Percentiles rank a stretch among this genome's conserved stretches.
phyloP scores from a whole-genome alignment of 2,888 invertebrate genomes.

The Drosophila antonietae region DNA sequence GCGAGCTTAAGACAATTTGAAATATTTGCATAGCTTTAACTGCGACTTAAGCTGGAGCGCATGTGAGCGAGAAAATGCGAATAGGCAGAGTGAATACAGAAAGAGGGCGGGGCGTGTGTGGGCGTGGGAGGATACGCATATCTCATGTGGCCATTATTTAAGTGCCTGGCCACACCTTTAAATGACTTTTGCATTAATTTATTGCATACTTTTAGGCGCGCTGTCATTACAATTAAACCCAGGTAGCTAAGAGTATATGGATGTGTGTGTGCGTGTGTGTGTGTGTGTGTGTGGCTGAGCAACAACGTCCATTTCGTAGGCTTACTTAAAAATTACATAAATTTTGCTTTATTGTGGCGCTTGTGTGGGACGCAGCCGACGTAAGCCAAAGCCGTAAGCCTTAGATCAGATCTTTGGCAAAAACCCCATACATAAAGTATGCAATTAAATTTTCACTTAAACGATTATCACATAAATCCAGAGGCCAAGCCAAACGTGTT shows the following conservation, averaged over 20 bases:
- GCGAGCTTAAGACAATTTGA: constrained; percentile 59
- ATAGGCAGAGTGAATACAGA: not conserved
- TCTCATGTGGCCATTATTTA: constrained; percentile 60
- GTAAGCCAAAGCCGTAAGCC: constrained; percentile 39
- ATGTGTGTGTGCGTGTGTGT: constrained; percentile 1
- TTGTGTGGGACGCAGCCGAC: constrained; percentile 12
- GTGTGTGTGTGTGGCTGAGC: not conserved
- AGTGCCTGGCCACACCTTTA: constrained; percentile 63
- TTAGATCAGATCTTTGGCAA: constrained; percentile 57
- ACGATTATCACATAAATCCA: constrained; percentile 84
- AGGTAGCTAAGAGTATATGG: constrained; percentile 9
- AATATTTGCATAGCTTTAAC: constrained; percentile 60
- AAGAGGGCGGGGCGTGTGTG: not conserved
- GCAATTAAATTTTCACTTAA: constrained; percentile 84
- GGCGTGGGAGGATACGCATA: constrained; percentile 19
- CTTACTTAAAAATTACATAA: constrained; percentile 82
- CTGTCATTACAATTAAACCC: constrained; percentile 68
- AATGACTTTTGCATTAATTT: constrained; percentile 70
- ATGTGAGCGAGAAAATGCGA: not conserved
- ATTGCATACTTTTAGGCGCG: constrained; percentile 77
- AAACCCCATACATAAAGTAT: constrained; percentile 82
- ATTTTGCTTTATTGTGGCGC: constrained; percentile 74
- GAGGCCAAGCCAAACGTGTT: constrained; percentile 80
- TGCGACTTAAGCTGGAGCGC: constrained; percentile 37
- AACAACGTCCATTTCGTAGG: constrained; percentile 51